Evolutionary conservation across 2,888 invertebrate genomes (phyloP).

Genomic region (Eupithecia exiguata): DNA sequence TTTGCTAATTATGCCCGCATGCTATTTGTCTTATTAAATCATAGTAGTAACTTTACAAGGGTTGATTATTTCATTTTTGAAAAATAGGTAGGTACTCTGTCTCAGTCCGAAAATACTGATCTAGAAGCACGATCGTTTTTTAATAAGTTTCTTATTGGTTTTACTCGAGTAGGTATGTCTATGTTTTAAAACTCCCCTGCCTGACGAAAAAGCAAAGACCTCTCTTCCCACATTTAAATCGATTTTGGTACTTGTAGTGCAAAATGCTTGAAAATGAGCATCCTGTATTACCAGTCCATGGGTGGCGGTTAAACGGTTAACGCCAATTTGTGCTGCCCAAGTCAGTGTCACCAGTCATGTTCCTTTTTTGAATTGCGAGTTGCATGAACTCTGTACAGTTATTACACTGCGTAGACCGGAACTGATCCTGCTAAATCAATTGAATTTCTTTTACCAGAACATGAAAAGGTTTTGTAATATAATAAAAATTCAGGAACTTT

Average conservation of each 20-base stretch:
- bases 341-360: constrained; percentile 25
- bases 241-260: neutral
- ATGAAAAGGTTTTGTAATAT: neutral
- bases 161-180: too few species aligned
- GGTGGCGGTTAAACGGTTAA: constrained; percentile 37
- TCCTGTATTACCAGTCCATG: constrained; percentile 10
- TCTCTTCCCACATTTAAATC: neutral
- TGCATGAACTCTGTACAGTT: constrained; percentile 30
- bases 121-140: neutral
- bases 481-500: too few species aligned
- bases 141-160: neutral
- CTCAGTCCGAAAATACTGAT: neutral
- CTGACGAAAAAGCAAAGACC: too few species aligned
- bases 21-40: neutral
- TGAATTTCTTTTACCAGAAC: neutral
- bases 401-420: constrained; percentile 12
- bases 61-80: neutral
- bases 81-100: neutral
- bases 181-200: too few species aligned
- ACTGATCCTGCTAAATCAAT: constrained; percentile 2
- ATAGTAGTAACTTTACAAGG: neutral
- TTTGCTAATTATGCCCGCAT: neutral
- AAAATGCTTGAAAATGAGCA: neutral
- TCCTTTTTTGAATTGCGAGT: constrained; percentile 35
- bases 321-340: constrained; percentile 37